Conservation (phyloP, 2,113 vertebrate species). For the Tragelaphus imberbis region DNA sequence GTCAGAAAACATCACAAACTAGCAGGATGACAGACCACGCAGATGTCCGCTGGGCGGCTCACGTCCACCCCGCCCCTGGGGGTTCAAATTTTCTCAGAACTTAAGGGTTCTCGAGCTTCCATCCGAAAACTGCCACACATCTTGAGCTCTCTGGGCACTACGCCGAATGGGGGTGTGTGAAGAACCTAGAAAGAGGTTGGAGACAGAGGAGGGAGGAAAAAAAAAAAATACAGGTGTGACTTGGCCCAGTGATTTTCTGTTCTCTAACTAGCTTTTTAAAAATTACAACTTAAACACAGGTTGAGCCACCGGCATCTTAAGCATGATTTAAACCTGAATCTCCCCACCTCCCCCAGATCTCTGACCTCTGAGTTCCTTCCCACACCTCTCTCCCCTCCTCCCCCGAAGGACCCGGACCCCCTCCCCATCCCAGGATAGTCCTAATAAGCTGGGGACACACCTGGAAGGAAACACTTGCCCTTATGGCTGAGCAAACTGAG, state of each 20-base stretch:
- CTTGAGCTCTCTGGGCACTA: slow-evolving; percentile 83
- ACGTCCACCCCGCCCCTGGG: slow-evolving; percentile 70
- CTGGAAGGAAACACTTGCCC: slow-evolving; percentile 60
- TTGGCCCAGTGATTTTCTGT: slow-evolving; percentile 74
- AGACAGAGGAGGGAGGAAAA: slow-evolving; percentile 81
- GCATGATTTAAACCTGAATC: background rate
- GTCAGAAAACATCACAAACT: slow-evolving; percentile 75
- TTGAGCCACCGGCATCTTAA: slow-evolving; percentile 55
- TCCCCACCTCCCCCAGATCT: background rate
- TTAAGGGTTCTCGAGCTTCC: slow-evolving; percentile 87
- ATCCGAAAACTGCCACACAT: slow-evolving; percentile 87
- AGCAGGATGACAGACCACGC: slow-evolving; percentile 80
- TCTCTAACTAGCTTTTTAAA: slow-evolving; percentile 59
- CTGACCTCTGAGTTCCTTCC: slow-evolving; percentile 52
- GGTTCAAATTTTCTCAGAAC: slow-evolving; percentile 86
- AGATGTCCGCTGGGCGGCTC: slow-evolving; percentile 63
- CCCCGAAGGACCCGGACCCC: slow-evolving; percentile 7
- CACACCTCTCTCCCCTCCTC: background rate
- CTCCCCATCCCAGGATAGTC: background rate
- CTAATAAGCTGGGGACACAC: slow-evolving; percentile 61
- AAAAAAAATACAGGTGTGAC: slow-evolving; percentile 83
- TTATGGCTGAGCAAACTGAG: slow-evolving; percentile 58
- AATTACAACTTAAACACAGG: slow-evolving; percentile 58
- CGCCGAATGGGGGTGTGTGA: slow-evolving; percentile 83
- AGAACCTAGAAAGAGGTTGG: slow-evolving; percentile 83